A percentile compares a stretch with the other conserved stretches of the same genome.
Evolutionary conservation across 2,888 invertebrate genomes (phyloP).

Genomic region (Nephrotoma flavescens): DNA sequence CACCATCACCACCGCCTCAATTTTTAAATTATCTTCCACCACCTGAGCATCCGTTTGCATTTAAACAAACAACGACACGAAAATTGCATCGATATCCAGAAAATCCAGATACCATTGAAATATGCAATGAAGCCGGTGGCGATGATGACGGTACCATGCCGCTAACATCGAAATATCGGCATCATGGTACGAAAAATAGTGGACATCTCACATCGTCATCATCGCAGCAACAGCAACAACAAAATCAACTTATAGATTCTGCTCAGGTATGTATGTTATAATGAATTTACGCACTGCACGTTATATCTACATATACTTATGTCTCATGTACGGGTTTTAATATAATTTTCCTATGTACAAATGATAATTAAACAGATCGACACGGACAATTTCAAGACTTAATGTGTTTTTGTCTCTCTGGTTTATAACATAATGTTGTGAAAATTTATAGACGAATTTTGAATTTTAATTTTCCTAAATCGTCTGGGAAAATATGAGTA

Average conservation of each 20-base stretch:
- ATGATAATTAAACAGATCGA: not conserved
- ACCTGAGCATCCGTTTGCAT: constrained; percentile 45
- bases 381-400: not conserved
- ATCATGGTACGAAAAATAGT: not conserved
- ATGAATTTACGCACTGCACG: not conserved
- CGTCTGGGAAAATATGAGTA: not conserved
- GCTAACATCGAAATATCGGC: not conserved
- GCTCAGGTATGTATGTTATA: not conserved
- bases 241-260: not conserved
- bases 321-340: not conserved
- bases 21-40: constrained; percentile 60
- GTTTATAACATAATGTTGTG: not conserved
- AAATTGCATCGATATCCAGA: constrained; percentile 22
- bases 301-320: not conserved
- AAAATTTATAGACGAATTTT: not conserved
- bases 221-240: not conserved
- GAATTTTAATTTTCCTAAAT: not conserved
- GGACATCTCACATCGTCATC: not conserved
- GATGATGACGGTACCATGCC: not conserved
- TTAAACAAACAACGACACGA: constrained; percentile 12
- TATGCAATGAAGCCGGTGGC: constrained; percentile 19
- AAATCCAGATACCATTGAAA: constrained; percentile 30
- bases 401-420: not conserved
- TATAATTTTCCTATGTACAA: not conserved
- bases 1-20: constrained; percentile 17